Evolutionary conservation across 2,113 vertebrate species (phyloP), one percentile per base, ranked within the genome.

Genomic region (Thunnus maccoyii): DNA sequence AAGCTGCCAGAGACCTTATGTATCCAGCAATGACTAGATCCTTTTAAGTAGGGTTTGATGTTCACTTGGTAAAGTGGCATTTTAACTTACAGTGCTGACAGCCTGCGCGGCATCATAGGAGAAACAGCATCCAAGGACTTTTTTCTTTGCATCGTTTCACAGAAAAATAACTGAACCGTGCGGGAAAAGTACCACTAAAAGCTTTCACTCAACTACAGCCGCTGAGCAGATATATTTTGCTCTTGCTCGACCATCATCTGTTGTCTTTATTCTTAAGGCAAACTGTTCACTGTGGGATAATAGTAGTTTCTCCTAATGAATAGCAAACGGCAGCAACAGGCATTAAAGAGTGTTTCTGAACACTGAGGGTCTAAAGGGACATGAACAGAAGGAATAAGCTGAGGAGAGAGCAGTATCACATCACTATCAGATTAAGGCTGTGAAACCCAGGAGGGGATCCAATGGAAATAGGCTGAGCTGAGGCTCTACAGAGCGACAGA

Each of bases 101-200:
- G 71, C 25, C 2, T 76, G 72, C n/a, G 52, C 16, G 15, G 70
- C 54, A 27, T 67, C 50, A 63, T 10, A 68, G 54, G 16, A 32
- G 56, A 65, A 70, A 84, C 60, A 15, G 50, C 50, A 65, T 56
- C 44, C 22, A 22, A 68, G n/a, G 32, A 63, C 36, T 72, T 64
- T 32, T 70, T 83, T 58, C 66, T 79, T 78, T 51, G 70, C 74
- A 85, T 64, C 41, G 4, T 80, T 83, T 83, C 44, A 48, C 50
- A 50, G n/a, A 36, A 70, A 86, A 78, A 84, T 67, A 88, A 81
- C 60, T 75, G 77, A 89, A 65, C 68, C 84, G 60, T 74, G 72
- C 80, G 75, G 50, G 63, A 27, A 65, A 80, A 76, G 64, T 30
- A 62, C 15, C 68, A 64, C 83, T 90, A 89, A 93, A 93, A 88